Evolutionary conservation across 2,113 vertebrate species (phyloP).

Genomic region (Willisornis vidua): DNA sequence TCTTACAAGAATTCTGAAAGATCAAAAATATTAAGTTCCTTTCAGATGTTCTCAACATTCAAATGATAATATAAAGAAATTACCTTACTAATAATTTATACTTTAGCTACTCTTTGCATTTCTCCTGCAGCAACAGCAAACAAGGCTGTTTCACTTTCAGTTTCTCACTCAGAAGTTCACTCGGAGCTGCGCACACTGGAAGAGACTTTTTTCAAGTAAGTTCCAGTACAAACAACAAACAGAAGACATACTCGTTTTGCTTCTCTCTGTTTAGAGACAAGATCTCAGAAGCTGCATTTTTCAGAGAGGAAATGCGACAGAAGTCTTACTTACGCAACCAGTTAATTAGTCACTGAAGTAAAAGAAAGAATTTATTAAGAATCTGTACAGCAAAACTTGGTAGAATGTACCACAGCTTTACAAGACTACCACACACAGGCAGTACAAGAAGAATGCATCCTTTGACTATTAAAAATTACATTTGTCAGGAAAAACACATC

Average conservation of each 20-base stretch:
- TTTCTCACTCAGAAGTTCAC: not conserved
- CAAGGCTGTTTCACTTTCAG: constrained; percentile 47
- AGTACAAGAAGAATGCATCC: constrained; percentile 7
- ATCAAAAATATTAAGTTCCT: not conserved
- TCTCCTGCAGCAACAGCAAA: not conserved
- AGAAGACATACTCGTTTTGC: not conserved
- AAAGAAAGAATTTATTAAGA: not conserved
- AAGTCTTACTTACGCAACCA: not conserved
- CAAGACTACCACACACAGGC: constrained; percentile 55
- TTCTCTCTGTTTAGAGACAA: not conserved
- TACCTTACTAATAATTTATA: not conserved
- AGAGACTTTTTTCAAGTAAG: not conserved
- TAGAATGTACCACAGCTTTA: not conserved
- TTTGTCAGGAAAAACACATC: not conserved
- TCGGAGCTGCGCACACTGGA: not conserved
- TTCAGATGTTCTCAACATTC: not conserved
- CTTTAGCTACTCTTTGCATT: not conserved
- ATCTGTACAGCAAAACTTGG: not conserved
- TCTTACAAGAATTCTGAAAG: not conserved
- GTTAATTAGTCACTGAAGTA: not conserved
- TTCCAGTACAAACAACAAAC: not conserved
- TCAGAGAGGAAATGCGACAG: not conserved
- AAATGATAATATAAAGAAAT: not conserved
- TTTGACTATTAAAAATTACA: not conserved
- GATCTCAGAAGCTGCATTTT: not conserved